A percentile compares a stretch with the other conserved stretches of the same genome.
phyloP scores from a whole-genome alignment of 2,888 invertebrate genomes.

The Agrotis clavis region DNA sequence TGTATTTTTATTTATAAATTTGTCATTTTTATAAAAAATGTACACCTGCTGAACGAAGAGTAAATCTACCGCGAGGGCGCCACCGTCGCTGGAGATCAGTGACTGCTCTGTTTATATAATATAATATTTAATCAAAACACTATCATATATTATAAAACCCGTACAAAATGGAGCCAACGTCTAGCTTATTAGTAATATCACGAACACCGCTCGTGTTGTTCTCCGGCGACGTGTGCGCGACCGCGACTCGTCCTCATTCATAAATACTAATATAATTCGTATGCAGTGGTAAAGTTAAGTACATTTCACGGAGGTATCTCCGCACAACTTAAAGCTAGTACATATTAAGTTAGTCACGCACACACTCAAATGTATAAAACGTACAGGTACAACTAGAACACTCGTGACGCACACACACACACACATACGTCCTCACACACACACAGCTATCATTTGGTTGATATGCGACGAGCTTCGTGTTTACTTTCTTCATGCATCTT shows the following conservation, averaged over 20 bases:
- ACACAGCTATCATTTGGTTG: slow-evolving; percentile 68
- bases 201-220: slow-evolving; percentile 2
- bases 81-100: slow-evolving; percentile 38
- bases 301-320: slow-evolving; percentile 61
- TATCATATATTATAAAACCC: slow-evolving; percentile 36
- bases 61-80: slow-evolving; percentile 23
- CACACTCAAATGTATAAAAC: slow-evolving; percentile 58
- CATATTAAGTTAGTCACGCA: slow-evolving; percentile 54
- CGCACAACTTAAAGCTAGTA: slow-evolving; percentile 62
- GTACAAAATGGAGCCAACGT: slow-evolving; percentile 40
- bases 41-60: slow-evolving; percentile 40
- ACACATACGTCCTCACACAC: slow-evolving; percentile 9
- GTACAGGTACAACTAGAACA: slow-evolving; percentile 52
- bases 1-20: slow-evolving; percentile 65
- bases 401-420: slow-evolving; percentile 50
- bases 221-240: neutral
- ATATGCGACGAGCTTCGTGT: slow-evolving; percentile 69
- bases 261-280: slow-evolving; percentile 55
- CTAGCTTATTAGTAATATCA: neutral
- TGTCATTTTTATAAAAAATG: slow-evolving; percentile 66
- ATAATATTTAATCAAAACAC: slow-evolving; percentile 40
- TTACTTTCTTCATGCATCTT: slow-evolving; percentile 51
- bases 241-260: slow-evolving; percentile 20
- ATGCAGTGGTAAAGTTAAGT: slow-evolving; percentile 61
- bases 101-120: slow-evolving; percentile 8